Conservation (phyloP, 2,113 vertebrate genomes). For the Hemiscyllium ocellatum region DNA sequence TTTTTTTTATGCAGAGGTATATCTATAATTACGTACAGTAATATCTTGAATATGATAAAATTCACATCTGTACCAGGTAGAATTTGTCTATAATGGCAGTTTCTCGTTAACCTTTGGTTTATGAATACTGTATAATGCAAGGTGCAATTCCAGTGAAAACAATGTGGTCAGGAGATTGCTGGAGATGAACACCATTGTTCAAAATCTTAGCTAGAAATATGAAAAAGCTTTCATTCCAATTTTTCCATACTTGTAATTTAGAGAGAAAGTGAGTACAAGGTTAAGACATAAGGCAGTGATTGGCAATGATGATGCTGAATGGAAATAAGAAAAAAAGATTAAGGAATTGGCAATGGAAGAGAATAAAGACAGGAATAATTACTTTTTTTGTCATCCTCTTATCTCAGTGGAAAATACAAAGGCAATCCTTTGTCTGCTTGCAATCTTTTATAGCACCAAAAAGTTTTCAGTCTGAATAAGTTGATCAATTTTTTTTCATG, state of each 20-base stretch:
- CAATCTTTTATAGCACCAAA: not conserved
- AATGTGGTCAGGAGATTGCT: not conserved
- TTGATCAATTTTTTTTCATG: not conserved
- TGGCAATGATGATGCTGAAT: not conserved
- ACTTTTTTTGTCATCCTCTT: not conserved
- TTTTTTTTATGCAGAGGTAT: not conserved
- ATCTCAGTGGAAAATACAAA: not conserved
- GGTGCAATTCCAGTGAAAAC: not conserved
- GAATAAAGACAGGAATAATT: not conserved
- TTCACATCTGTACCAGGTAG: not conserved
- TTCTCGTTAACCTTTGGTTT: not conserved
- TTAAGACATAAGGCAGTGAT: not conserved
- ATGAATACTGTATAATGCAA: not conserved
- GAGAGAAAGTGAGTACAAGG: not conserved
- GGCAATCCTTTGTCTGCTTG: not conserved
- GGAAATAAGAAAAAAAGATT: not conserved
- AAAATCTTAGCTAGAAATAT: not conserved
- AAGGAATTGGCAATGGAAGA: not conserved
- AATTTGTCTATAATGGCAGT: not conserved
- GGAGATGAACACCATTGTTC: not conserved
- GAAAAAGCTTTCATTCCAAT: not conserved
- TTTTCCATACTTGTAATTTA: not conserved
- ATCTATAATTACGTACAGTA: not conserved
- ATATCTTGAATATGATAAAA: not conserved
- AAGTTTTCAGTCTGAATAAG: not conserved